phyloP scores from a whole-genome alignment of 2,113 vertebrate genomes.

The Ophthalmolycus amberensis region DNA sequence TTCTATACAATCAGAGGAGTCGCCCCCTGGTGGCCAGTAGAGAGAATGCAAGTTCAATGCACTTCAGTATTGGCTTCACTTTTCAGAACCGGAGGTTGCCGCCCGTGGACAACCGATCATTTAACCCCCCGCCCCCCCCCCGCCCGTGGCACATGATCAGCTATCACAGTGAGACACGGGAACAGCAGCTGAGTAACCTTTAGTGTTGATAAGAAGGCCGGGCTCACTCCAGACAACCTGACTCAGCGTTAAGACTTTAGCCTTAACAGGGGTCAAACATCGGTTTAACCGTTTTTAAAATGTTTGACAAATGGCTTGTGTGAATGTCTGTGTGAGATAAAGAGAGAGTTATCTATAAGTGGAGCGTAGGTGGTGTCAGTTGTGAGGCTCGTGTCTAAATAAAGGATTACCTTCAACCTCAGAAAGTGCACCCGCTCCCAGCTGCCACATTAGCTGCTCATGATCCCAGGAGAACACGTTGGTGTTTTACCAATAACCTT shows the following conservation, averaged over 20 bases:
- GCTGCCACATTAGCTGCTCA: slow-evolving; percentile 28
- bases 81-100: neutral
- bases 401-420: slow-evolving; percentile 68
- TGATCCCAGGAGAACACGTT: neutral
- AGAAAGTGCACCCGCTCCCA: slow-evolving; percentile 36
- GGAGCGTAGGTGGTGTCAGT: slow-evolving; percentile 45
- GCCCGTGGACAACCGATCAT: neutral
- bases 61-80: neutral
- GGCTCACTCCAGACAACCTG: neutral
- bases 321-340: neutral
- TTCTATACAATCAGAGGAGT: no score
- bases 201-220: slow-evolving; percentile 32
- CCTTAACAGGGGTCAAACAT: slow-evolving; percentile 46
- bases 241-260: slow-evolving; percentile 39
- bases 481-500: neutral
- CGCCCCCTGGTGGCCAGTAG: no score
- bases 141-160: neutral
- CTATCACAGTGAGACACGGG: neutral
- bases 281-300: slow-evolving; percentile 5
- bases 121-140: no score
- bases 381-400: slow-evolving; percentile 62
- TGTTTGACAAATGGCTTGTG: slow-evolving; percentile 15
- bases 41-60: neutral
- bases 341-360: neutral
- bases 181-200: neutral